Percentiles rank a stretch among this genome's conserved stretches.
Evolutionary conservation across 64 coral and sea anemone species (phyloP).

Genomic region (Dendronephthya gigantea): DNA sequence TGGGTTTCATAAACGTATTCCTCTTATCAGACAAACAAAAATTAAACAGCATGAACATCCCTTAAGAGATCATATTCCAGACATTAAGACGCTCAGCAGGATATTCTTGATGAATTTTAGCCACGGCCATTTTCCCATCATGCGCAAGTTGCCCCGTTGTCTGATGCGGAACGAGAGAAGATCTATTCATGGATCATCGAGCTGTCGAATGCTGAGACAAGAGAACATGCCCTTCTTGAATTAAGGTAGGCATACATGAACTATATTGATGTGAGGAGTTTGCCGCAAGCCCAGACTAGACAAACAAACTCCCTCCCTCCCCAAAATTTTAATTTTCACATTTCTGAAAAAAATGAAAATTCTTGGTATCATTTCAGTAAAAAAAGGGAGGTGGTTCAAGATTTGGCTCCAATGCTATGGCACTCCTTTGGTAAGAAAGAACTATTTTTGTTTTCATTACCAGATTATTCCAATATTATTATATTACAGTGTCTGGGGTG

Average conservation of each 20-base stretch:
- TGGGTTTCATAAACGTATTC: no score
- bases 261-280: background rate
- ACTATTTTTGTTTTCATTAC: background rate
- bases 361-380: constrained; percentile 41
- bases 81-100: no score
- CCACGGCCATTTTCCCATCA: constrained; percentile 49
- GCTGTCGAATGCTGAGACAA: constrained; percentile 79
- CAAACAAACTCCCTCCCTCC: background rate
- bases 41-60: no score
- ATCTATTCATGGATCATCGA: constrained; percentile 91
- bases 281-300: background rate
- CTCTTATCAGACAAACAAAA: no score
- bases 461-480: no score
- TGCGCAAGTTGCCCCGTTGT: constrained; percentile 61
- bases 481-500: no score
- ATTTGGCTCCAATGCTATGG: constrained; percentile 96
- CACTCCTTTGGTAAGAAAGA: constrained; percentile 88
- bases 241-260: constrained; percentile 49
- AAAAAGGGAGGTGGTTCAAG: constrained; percentile 95
- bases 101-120: constrained; percentile 59
- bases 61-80: no score
- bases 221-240: constrained; percentile 97
- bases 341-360: no score
- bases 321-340: no score
- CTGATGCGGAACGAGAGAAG: constrained; percentile 91